Conservation (phyloP, 2,113 vertebrate genomes). For the Tupaia tana region DNA sequence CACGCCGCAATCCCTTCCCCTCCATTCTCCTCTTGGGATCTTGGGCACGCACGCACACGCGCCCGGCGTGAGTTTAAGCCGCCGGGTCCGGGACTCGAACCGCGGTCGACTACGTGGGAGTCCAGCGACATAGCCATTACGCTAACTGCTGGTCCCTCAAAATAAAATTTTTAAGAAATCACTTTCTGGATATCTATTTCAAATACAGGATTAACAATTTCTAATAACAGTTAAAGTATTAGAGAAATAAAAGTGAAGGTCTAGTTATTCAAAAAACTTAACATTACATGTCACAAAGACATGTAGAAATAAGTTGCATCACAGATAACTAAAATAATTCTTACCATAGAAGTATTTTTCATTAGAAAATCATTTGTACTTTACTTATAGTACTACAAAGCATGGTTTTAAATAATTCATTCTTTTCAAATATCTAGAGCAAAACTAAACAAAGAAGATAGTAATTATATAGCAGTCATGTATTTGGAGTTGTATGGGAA, state of each 20-base stretch:
- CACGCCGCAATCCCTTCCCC: too few species aligned
- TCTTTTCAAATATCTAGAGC: neutral
- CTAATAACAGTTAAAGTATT: neutral
- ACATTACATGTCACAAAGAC: neutral
- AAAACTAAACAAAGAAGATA: neutral
- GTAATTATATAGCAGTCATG: neutral
- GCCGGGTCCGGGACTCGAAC: too few species aligned
- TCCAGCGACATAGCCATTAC: too few species aligned
- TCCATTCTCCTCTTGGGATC: too few species aligned
- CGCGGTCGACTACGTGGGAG: too few species aligned
- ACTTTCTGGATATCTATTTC: neutral
- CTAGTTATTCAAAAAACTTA: neutral
- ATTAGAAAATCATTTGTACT: neutral
- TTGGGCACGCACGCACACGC: too few species aligned
- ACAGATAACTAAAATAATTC: neutral
- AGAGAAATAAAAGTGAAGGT: conserved; percentile 32
- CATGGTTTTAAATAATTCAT: neutral
- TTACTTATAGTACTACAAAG: neutral
- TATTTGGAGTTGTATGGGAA: neutral
- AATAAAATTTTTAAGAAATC: neutral
- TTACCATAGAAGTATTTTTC: neutral
- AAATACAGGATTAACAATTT: neutral
- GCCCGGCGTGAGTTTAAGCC: too few species aligned
- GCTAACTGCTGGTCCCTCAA: too few species aligned
- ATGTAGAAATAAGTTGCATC: neutral